These are phyloP conservation scores for Alethe castanea DNA, from an alignment of 2,113 vertebrate genomes.

Conservation along the genomic window DNA sequence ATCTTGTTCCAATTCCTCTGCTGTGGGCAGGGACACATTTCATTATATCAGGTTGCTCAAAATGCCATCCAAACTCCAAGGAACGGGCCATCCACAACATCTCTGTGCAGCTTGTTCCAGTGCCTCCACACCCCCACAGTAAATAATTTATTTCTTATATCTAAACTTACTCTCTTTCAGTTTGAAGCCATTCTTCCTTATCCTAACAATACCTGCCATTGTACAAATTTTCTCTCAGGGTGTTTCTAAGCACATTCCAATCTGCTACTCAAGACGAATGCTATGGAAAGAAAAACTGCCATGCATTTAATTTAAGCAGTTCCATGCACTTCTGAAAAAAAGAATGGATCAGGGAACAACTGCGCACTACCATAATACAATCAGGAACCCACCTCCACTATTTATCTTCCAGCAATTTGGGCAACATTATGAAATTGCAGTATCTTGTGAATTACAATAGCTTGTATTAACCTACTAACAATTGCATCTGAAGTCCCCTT, in stretches of 20 bases:
- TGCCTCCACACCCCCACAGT: neutral
- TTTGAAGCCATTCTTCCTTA: neutral
- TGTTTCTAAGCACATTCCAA: neutral
- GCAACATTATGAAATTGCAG: neutral
- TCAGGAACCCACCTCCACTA: neutral
- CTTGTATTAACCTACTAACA: neutral
- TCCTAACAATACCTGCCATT: neutral
- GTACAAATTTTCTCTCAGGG: neutral
- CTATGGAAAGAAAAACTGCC: neutral
- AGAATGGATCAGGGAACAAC: neutral
- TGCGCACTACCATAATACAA: neutral
- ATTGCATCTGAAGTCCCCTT: neutral
- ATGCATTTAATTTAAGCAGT: neutral
- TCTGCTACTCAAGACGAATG: neutral
- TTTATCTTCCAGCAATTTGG: neutral
- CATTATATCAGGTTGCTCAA: neutral
- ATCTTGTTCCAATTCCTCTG: neutral
- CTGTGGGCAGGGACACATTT: neutral
- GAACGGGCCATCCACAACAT: neutral
- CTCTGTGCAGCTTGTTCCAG: neutral
- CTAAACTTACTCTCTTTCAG: neutral
- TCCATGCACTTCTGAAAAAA: neutral
- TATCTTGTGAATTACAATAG: neutral
- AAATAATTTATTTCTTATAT: neutral
- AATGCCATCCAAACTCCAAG: neutral